Conservation (phyloP, 23 tunicate genomes). For the Pegea sp. region DNA sequence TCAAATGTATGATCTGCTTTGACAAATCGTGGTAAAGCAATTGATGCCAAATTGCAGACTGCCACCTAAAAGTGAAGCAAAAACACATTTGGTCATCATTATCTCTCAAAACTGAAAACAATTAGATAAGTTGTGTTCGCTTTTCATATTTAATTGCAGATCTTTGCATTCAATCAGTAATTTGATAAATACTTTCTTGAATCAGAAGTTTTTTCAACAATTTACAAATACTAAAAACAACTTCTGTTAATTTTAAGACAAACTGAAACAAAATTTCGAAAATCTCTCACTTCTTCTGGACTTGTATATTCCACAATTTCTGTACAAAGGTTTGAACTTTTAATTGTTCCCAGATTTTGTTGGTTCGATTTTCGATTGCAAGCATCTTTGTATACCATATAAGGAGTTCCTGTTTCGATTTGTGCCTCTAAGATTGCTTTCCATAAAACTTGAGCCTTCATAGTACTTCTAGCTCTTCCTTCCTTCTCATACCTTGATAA, state of each 20-base stretch:
- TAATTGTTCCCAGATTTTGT: constrained; percentile 96
- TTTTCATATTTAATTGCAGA: too few species aligned
- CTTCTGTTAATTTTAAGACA: neutral
- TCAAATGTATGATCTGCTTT: constrained; percentile 30
- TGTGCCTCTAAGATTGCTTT: constrained; percentile 92
- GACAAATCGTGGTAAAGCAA: constrained; percentile 85
- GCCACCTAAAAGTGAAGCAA: constrained; percentile 42
- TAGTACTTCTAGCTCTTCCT: constrained; percentile 61
- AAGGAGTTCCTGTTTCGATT: constrained; percentile 96
- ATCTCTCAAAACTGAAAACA: too few species aligned
- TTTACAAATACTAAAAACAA: too few species aligned
- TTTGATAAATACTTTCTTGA: too few species aligned
- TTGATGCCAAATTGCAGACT: constrained; percentile 91
- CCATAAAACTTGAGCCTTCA: constrained; percentile 91
- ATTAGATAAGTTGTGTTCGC: too few species aligned
- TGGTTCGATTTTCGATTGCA: constrained; percentile 98
- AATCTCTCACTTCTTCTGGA: constrained; percentile 68
- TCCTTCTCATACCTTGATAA: constrained; percentile 47
- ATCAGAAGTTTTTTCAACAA: too few species aligned
- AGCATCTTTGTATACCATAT: constrained; percentile 97
- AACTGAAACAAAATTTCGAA: too few species aligned
- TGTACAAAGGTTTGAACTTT: constrained; percentile 87
- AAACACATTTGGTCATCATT: too few species aligned
- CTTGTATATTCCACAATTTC: constrained; percentile 92
- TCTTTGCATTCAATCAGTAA: too few species aligned